Evolutionary conservation across 2,888 invertebrate species (phyloP).

Genomic region (Lycocerus yunnanus): DNA sequence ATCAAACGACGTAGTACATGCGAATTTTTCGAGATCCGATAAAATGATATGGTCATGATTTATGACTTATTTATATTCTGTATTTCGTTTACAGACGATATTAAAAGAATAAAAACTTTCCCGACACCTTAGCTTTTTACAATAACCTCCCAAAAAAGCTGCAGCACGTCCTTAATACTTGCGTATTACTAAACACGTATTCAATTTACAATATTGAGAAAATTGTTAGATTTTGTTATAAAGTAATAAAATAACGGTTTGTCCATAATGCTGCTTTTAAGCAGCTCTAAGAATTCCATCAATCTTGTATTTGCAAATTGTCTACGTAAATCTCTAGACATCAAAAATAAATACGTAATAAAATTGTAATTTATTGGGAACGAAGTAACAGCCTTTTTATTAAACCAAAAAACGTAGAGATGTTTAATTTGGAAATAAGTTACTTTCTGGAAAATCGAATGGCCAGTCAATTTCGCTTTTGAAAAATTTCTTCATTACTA

Average conservation of each 20-base stretch:
- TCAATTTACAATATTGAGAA: background rate
- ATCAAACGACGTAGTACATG: constrained; percentile 8
- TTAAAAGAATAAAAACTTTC: background rate
- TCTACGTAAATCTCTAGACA: too few species aligned
- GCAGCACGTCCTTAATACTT: background rate
- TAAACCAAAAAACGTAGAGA: too few species aligned
- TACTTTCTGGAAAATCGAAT: too few species aligned
- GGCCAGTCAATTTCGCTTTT: background rate
- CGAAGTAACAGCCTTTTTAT: too few species aligned
- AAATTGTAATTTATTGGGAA: background rate
- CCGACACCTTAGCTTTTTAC: background rate
- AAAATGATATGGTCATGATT: constrained; percentile 4
- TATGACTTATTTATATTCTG: constrained; percentile 2
- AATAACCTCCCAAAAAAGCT: background rate
- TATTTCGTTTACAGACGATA: background rate
- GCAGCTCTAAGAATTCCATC: too few species aligned
- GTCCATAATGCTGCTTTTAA: background rate
- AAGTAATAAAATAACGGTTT: background rate
- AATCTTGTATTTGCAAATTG: too few species aligned
- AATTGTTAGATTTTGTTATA: background rate
- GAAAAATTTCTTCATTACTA: background rate
- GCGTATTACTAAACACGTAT: background rate
- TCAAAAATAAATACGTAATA: too few species aligned
- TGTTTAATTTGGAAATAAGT: too few species aligned
- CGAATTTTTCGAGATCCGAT: constrained; percentile 6